phyloP scores from a whole-genome alignment of 92 coral and sea anemone species.

The Parazoanthus darwini region DNA sequence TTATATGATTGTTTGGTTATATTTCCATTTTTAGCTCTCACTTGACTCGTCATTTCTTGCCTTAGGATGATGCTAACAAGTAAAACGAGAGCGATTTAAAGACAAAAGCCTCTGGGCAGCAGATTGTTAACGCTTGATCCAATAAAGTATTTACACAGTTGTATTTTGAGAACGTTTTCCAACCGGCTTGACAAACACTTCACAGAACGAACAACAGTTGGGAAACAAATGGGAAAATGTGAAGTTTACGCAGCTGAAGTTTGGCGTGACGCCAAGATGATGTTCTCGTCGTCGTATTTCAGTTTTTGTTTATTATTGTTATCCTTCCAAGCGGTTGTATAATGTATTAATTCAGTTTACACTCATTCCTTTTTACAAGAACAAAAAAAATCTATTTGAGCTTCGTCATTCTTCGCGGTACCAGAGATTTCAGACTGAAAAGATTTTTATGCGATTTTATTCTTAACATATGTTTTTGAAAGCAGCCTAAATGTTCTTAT shows the following conservation, averaged over 20 bases:
- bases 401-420: no score
- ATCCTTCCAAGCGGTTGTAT: no score
- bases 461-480: no score
- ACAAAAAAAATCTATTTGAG: no score
- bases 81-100: neutral
- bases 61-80: neutral
- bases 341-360: no score
- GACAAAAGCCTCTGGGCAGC: neutral
- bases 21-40: neutral
- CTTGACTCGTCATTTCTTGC: neutral
- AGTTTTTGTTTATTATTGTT: neutral
- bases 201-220: neutral
- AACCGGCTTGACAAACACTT: neutral
- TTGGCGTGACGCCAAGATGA: neutral
- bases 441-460: no score
- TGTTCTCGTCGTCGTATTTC: neutral
- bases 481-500: no score
- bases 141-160: neutral
- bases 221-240: no score
- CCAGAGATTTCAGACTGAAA: no score
- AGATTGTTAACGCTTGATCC: neutral
- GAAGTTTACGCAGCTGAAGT: neutral
- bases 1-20: no score
- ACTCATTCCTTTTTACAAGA: no score
- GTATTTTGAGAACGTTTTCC: neutral